Evolutionary conservation across 1,140 invertebrate species (phyloP), one percentile per base, ranked within the genome.

Genomic region (Cydia fagiglandana): DNA sequence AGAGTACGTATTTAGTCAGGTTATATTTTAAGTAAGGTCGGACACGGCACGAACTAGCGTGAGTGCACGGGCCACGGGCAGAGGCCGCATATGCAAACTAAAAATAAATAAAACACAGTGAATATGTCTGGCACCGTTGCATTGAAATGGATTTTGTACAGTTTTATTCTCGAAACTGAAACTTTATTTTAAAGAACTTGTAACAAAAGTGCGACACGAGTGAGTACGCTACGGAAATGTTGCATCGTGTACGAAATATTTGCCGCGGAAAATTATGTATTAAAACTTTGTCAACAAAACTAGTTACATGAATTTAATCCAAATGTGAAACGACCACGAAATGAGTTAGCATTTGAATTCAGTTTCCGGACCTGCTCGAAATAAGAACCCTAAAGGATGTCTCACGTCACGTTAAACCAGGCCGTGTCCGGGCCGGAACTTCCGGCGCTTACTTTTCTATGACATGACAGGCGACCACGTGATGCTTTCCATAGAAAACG

Each of bases 171-270:
- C 53, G 53, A 61, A 61, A 20, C 53, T 61, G 56, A 61, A 61
- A 61, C 17, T 61, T 61, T 61, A 61, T 61, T 61, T 9, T 24
- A 24, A 61, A 61, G 56, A 61, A 61, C 56, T 61, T 24, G 56
- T 24, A 24, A 24, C 56, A 61, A 24, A 61, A 61, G 56, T 61
- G 56, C 2, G 10, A 61, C 56, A 61, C 20, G 20, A 61, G 56
- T 24, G 53, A 56, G 53, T n/a, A 5, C 20, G 56, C 56, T 61
- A 61, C 20, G 24, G 56, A 61, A 61, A 61, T 61, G 56, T 61
- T 20, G 56, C 20, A 24, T 61, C 56, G 56, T 24, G 20, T 61
- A 24, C 24, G 56, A 61, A 61, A 24, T 61, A 61, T n/a, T 24
- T 9, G 20, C 20, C 56, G 56, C 56, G 56, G 56, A 61, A 61